Evolutionary conservation across 2,888 invertebrate species (phyloP), one percentile per base, ranked within the genome.

Genomic region (Nomada fucata): DNA sequence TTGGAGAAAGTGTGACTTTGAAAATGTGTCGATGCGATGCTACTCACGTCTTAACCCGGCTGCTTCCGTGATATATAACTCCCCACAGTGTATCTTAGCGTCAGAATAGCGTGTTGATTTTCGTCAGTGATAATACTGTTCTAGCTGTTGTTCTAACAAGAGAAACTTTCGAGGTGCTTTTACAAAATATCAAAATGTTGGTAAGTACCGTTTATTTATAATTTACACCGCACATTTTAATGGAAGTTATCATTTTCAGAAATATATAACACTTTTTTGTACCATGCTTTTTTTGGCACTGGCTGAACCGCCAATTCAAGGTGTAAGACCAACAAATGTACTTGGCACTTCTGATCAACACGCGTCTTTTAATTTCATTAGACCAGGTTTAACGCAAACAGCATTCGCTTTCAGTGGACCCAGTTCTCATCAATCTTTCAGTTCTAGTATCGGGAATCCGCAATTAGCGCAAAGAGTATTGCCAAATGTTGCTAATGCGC

Each of bases 1-100:
- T 73, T 52, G 81, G 86, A 87, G 91, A 91, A 91, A 91, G 92
- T 90, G 80, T 86, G 85, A 68, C 69, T 53, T 69, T 83, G 65
- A 75, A 84, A 86, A 78, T 79, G 60, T 76, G 68, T 50, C 83
- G 79, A 83, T 86, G 70, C 73, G 67, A 91, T 91, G 86, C 92
- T 71, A 83, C 68, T 88, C 92, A 92, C 91, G 92, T 92, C 80
- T 76, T 59, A 69, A 61, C 76, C 73, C 73, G 80, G 86, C 83
- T 84, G 89, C 90, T 92, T 92, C 92, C 92, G 92, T 75, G 76
- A 89, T 92, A 92, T 92, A 92, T 91, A 92, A 91, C 89, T 88
- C 89, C 88, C 87, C 89, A 87, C 88, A 82, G 77, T 73, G 42
- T 76, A 61, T 78, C 71, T 72, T 76, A 61, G 64, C 77, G 68